A percentile compares a stretch with the other conserved stretches of the same genome.
phyloP scores from a whole-genome alignment of 2,797 vertebrate species.

The Aotus griseimembra region DNA sequence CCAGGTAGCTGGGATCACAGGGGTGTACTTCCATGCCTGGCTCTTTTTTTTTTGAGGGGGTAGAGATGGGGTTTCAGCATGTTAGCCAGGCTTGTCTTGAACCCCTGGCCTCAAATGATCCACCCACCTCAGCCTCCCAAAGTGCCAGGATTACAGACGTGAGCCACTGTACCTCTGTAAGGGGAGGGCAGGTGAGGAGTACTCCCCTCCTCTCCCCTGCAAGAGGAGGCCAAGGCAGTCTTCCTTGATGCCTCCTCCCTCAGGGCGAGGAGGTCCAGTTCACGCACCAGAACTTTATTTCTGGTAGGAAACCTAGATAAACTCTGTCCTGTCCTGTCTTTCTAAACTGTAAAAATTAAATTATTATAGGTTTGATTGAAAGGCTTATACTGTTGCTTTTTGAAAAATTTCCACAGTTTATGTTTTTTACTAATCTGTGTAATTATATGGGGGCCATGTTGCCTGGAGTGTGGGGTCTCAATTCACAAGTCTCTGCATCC shows the following conservation, averaged over 20 bases:
- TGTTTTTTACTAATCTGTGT: neutral
- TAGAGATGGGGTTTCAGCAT: neutral
- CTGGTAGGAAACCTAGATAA: neutral
- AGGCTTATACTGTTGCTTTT: neutral
- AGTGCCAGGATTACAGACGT: neutral
- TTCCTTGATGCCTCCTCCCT: neutral
- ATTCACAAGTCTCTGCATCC: neutral
- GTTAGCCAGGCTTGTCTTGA: neutral
- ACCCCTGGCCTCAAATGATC: neutral
- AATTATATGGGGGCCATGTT: neutral
- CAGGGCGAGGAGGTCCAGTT: neutral
- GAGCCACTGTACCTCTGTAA: neutral
- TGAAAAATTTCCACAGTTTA: neutral
- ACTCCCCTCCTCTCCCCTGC: neutral
- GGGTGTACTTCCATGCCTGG: neutral
- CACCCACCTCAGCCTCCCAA: neutral
- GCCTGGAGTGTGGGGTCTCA: neutral
- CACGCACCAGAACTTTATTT: neutral
- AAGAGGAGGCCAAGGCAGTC: neutral
- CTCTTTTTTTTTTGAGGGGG: neutral
- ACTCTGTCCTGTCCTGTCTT: neutral
- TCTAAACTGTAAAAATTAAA: neutral
- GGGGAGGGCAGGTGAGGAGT: neutral
- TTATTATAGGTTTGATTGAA: neutral
- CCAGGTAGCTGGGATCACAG: too few relatives aligned